phyloP scores from a whole-genome alignment of 2,113 vertebrate species.

The Spea bombifrons region DNA sequence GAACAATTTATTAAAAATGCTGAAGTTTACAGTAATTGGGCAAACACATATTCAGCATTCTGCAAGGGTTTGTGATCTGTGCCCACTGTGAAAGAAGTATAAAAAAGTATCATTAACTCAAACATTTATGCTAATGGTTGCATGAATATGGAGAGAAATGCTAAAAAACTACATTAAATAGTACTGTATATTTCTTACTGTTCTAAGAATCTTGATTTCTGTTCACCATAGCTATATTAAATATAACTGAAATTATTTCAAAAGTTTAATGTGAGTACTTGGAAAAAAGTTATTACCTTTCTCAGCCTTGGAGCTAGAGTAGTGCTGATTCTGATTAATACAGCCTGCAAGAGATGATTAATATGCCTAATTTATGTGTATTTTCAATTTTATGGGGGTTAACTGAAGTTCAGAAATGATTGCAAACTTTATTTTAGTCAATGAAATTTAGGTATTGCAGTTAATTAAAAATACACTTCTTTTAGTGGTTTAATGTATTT shows the following conservation, averaged over 20 bases:
- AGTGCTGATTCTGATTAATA: neutral
- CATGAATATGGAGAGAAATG: conserved; percentile 21
- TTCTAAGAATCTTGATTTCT: conserved; percentile 30
- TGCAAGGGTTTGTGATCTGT: conserved; percentile 19
- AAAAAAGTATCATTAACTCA: conserved; percentile 27
- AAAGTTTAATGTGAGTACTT: conserved; percentile 15
- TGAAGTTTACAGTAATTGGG: conserved; percentile 39
- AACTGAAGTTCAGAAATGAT: neutral
- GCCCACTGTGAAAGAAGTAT: conserved; percentile 13
- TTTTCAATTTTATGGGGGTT: conserved; percentile 14
- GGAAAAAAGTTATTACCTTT: conserved; percentile 10
- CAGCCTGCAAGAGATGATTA: neutral
- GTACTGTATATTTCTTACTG: conserved; percentile 11
- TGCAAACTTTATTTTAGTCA: conserved; percentile 2
- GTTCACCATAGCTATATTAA: conserved; percentile 18
- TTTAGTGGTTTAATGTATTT: neutral
- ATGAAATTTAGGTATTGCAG: neutral
- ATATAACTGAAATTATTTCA: conserved; percentile 8
- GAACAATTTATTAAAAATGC: conserved; percentile 20
- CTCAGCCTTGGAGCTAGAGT: neutral
- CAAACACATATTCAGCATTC: conserved; percentile 35
- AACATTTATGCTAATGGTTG: conserved; percentile 35
- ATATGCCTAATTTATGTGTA: neutral
- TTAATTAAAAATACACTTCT: neutral
- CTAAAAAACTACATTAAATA: conserved; percentile 31